A percentile compares a stretch with the other conserved stretches of the same genome.
phyloP scores from a whole-genome alignment of 2,888 invertebrate genomes.

The Lumbricus terrestris region DNA sequence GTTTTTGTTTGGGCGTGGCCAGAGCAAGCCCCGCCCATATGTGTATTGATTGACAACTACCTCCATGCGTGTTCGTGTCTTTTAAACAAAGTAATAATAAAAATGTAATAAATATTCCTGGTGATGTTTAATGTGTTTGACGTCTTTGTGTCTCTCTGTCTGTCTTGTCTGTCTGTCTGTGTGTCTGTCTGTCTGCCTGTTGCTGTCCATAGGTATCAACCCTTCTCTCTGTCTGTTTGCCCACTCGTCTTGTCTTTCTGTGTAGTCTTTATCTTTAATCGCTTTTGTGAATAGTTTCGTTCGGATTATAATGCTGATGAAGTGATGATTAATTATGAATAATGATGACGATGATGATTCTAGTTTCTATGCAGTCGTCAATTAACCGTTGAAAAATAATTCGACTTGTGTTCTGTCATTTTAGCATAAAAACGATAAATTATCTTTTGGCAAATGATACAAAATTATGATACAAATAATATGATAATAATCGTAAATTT shows the following conservation, averaged over 20 bases:
- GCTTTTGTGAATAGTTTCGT: constrained; percentile 3
- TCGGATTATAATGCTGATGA: not conserved
- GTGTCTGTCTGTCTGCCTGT: not conserved
- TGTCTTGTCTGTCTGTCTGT: not conserved
- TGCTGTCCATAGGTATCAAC: too few species aligned
- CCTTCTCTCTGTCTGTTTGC: not conserved
- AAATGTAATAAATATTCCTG: not conserved
- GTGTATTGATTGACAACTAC: not conserved
- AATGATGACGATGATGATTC: not conserved
- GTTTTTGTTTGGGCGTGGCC: not conserved
- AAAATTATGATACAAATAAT: too few species aligned
- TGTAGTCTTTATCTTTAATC: not conserved
- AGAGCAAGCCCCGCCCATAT: not conserved
- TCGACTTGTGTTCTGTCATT: not conserved
- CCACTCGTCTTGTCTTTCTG: not conserved
- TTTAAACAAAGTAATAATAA: not conserved
- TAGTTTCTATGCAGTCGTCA: not conserved
- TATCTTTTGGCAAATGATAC: too few species aligned
- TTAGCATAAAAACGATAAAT: not conserved
- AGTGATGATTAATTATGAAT: too few species aligned
- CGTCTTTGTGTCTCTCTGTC: not conserved
- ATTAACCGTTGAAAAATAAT: not conserved
- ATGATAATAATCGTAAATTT: too few species aligned
- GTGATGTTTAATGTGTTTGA: not conserved
- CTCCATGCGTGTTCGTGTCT: constrained; percentile 3